These are phyloP conservation scores for Craseonycteris thonglongyai DNA, from an alignment of 2,113 vertebrate species.

Conservation along the genomic window DNA sequence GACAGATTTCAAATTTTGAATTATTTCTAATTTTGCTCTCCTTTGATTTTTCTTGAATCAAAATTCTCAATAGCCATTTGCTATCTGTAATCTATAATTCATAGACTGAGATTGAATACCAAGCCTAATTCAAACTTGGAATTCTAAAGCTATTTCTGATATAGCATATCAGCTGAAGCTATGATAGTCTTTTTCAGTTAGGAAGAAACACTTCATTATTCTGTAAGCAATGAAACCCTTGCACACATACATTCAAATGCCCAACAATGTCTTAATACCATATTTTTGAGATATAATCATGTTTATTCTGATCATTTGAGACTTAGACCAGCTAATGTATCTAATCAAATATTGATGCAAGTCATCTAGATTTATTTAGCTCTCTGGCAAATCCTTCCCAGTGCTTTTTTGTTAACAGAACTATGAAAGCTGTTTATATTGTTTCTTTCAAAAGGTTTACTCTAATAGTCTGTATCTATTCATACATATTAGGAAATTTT, in stretches of 20 bases:
- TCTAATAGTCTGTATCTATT: neutral
- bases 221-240: constrained; percentile 68
- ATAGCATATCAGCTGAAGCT: constrained; percentile 58
- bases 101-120: constrained; percentile 77
- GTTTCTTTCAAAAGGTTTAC: constrained; percentile 41
- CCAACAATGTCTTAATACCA: constrained; percentile 49
- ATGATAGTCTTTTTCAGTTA: constrained; percentile 50
- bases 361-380: constrained; percentile 72
- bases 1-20: constrained; percentile 79
- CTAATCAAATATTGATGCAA: constrained; percentile 67
- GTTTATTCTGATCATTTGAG: constrained; percentile 69
- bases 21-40: constrained; percentile 75
- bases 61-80: constrained; percentile 79
- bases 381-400: constrained; percentile 25
- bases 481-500: neutral
- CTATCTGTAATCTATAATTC: constrained; percentile 83
- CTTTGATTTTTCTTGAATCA: constrained; percentile 75
- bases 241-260: neutral
- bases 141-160: constrained; percentile 72
- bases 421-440: constrained; percentile 53
- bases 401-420: constrained; percentile 51
- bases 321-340: constrained; percentile 59
- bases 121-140: constrained; percentile 76
- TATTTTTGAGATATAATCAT: constrained; percentile 67
- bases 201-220: constrained; percentile 68